Percentiles rank a stretch among this genome's conserved stretches.
Conservation (phyloP, 2,113 vertebrate genomes). For the Coptodon rendalli region DNA sequence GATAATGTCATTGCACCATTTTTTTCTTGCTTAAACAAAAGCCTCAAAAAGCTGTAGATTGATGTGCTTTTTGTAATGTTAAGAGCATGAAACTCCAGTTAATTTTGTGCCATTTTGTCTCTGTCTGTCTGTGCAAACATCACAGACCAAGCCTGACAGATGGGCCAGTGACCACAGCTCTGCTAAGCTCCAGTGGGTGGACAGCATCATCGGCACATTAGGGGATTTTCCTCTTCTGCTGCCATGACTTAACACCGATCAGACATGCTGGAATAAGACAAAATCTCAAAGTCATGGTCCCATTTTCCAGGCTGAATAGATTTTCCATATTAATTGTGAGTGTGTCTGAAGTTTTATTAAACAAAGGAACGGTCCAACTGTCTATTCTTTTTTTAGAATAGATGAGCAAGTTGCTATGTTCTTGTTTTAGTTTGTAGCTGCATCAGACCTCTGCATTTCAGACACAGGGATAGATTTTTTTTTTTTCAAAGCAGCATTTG, state of each 20-base stretch:
- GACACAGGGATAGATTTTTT: neutral
- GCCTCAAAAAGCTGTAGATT: neutral
- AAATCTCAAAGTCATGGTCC: neutral
- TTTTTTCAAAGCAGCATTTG: neutral
- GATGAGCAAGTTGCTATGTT: neutral
- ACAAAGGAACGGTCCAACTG: neutral
- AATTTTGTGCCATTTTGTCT: neutral
- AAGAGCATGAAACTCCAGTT: neutral
- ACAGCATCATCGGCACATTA: conserved; percentile 48
- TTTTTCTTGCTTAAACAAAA: neutral
- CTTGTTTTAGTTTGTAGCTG: neutral
- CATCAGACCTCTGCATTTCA: neutral
- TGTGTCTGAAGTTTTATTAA: neutral
- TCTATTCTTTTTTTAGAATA: neutral
- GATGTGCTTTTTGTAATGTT: neutral
- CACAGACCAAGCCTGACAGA: conserved; percentile 41
- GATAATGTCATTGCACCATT: neutral
- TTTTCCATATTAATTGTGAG: neutral
- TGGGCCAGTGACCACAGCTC: conserved; percentile 27
- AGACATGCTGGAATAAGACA: neutral
- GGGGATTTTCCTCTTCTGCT: conserved; percentile 52
- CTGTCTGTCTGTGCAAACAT: neutral
- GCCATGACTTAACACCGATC: conserved; percentile 2
- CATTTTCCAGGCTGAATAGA: neutral
- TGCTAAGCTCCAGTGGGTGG: conserved; percentile 51